phyloP scores from a whole-genome alignment of 1,140 invertebrate species.

The Dreissena rostriformis region DNA sequence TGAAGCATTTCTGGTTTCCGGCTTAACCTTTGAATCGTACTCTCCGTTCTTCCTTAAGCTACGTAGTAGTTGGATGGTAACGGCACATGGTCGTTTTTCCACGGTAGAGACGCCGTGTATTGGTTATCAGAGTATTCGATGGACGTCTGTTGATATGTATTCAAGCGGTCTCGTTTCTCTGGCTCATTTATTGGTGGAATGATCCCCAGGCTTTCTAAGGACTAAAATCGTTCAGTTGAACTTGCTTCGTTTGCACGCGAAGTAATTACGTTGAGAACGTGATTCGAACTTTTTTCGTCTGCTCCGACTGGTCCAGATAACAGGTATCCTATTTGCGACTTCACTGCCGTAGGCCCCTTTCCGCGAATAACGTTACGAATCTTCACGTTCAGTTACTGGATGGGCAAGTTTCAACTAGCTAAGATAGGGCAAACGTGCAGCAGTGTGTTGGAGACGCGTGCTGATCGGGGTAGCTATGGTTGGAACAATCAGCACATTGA shows the following conservation, averaged over 20 bases:
- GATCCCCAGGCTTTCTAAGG: constrained; percentile 6
- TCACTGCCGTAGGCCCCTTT: constrained; percentile 34
- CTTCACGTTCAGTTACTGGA: not conserved
- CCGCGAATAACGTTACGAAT: constrained; percentile 30
- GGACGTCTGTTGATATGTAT: constrained; percentile 16
- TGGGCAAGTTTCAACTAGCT: constrained; percentile 46
- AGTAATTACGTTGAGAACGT: not conserved
- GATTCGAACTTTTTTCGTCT: not conserved
- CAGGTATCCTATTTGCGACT: constrained; percentile 51
- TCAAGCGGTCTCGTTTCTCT: not conserved
- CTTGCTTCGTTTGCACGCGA: not conserved
- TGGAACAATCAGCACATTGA: constrained; percentile 39
- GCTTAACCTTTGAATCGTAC: too few relatives aligned
- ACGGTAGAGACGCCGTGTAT: constrained; percentile 7
- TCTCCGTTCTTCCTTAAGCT: too few relatives aligned
- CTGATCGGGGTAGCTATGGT: constrained; percentile 23
- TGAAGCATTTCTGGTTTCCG: too few relatives aligned
- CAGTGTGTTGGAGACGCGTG: not conserved
- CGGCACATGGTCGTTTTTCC: too few relatives aligned
- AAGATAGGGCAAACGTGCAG: constrained; percentile 10
- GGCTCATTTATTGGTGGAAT: not conserved
- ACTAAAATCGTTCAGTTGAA: constrained; percentile 24
- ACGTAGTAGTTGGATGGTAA: too few relatives aligned
- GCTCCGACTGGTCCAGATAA: constrained; percentile 24
- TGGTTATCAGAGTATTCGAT: constrained; percentile 40